Base-by-base conservation (phyloP, 2,113 vertebrate species). In the Chloebia gouldiae region DNA sequence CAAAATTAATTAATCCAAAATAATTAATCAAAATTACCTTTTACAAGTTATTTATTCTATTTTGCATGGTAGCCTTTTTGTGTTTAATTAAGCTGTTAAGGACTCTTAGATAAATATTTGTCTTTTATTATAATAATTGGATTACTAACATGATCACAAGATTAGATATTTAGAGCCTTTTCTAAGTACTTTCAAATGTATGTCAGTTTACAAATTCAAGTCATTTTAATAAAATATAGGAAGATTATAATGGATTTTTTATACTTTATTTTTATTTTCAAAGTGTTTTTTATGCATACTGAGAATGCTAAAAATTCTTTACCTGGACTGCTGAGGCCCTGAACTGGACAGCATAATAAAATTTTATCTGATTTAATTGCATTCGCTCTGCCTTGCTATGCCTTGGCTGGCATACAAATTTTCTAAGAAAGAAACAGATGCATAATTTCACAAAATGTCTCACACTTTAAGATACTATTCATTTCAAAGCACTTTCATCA, bases 391-490 rank as follows among this genome's bases (percentile, higher is more conserved):
- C 25, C 31, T 90, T 79, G 42, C 31, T 91, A 24, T 4, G 49
- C 28, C 39, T 93, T 95, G 88, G 85, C 76, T 93, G 31, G 47
- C 56, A 86, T 78, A 75, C 80, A 90, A 50, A 92, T 88, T 94
- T 92, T 57, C n/a, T 66, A 81, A 59, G 56, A 51, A 94, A 88
- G 95, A 96, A 95, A 84, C 92, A 96, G 88, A 94, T 90, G 77
- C 69, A 60, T 90, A 92, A 90, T 94, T 94, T 96, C 93, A 81
- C 80, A 90, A 92, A 96, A 81, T 56, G 90, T 94, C 93, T 96
- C 93, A 83, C 90, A 92, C 76, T 88, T 96, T 66, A 86, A 76
- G 69, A 60, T 96, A 75, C 56, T 86, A 92, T 69, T 81, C 6
- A 64, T 92, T 96, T 95, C 47, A 90, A 93, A 81, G 39, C 40